Conservation (phyloP, 2,888 invertebrate species). For the Auanema freiburgensis region DNA sequence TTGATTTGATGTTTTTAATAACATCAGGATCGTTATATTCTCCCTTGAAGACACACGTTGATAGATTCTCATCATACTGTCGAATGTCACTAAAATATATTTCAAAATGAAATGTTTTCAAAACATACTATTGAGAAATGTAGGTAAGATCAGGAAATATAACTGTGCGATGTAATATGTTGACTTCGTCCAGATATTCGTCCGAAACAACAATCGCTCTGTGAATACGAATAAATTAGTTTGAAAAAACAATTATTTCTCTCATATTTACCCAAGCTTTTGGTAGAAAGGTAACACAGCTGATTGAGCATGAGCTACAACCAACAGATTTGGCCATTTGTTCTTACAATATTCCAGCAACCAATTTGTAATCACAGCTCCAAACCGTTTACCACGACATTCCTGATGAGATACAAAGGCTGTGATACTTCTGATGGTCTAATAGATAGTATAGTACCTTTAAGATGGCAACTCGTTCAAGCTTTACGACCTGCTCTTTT, state of each 20-base stretch:
- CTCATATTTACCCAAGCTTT: slow-evolving; percentile 16
- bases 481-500: slow-evolving; percentile 9
- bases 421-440: no score
- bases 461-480: slow-evolving; percentile 18
- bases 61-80: not conserved
- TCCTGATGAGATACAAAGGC: slow-evolving; percentile 9
- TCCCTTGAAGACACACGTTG: not conserved
- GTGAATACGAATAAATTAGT: not conserved
- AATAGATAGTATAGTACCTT: slow-evolving; percentile 8
- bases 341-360: not conserved
- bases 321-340: slow-evolving; percentile 8
- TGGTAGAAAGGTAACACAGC: slow-evolving; percentile 10
- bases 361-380: not conserved
- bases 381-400: slow-evolving; percentile 6
- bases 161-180: slow-evolving; percentile 14
- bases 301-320: slow-evolving; percentile 20
- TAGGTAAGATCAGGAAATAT: slow-evolving; percentile 2
- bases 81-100: slow-evolving; percentile 5
- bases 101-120: not conserved
- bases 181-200: slow-evolving; percentile 18
- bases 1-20: not conserved
- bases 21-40: slow-evolving; percentile 2
- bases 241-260: not conserved
- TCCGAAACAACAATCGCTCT: slow-evolving; percentile 14
- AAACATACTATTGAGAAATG: slow-evolving; percentile 3